These are phyloP conservation scores for Crocodylus rhombifer DNA, from an alignment of 2,797 vertebrate genomes.

Conservation along the genomic window DNA sequence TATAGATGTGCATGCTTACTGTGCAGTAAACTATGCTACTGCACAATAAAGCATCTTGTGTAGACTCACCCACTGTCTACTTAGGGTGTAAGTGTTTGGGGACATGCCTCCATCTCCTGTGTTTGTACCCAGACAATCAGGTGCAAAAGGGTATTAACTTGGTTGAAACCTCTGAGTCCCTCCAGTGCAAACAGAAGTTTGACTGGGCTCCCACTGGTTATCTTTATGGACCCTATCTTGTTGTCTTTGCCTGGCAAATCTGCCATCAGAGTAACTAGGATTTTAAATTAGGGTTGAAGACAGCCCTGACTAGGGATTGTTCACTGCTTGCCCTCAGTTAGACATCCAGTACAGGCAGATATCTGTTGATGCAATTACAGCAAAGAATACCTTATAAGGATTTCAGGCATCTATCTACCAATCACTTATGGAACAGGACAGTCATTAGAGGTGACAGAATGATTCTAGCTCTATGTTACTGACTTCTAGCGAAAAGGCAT, in stretches of 20 bases:
- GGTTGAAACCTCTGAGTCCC: not conserved
- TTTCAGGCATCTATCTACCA: not conserved
- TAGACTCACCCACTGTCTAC: not conserved
- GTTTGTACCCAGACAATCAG: too few relatives aligned
- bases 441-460: not conserved
- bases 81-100: not conserved
- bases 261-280: not conserved
- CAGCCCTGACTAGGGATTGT: not conserved
- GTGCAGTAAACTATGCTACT: too few relatives aligned
- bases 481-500: not conserved
- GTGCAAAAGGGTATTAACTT: accelerated
- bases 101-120: not conserved
- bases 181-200: not conserved
- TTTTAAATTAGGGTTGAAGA: not conserved
- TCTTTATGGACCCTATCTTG: not conserved
- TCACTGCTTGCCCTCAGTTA: not conserved
- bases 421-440: not conserved
- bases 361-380: not conserved
- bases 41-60: too few relatives aligned
- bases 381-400: not conserved
- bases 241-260: not conserved
- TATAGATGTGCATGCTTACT: too few relatives aligned
- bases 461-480: not conserved
- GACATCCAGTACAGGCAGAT: not conserved
- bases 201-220: not conserved